phyloP scores from a whole-genome alignment of 2,797 vertebrate genomes.

The Sciaenops ocellatus region DNA sequence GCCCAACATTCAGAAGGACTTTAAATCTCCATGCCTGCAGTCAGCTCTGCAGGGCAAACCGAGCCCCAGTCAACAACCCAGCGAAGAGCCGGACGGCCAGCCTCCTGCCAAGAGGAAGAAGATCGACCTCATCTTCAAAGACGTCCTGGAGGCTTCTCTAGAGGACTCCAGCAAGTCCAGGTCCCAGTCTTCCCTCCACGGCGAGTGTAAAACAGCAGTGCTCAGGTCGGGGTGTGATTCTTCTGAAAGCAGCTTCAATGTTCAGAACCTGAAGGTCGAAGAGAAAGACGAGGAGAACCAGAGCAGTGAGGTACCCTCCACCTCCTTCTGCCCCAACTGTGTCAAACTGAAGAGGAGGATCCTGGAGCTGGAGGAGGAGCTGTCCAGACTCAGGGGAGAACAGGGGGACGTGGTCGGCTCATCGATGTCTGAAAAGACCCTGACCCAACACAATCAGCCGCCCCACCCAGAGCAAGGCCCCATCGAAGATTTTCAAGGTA shows the following conservation, averaged over 20 bases:
- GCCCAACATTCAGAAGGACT: slow-evolving; percentile 39
- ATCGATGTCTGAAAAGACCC: slow-evolving; percentile 21
- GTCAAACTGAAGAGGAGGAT: slow-evolving; percentile 94
- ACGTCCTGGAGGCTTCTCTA: slow-evolving; percentile 92
- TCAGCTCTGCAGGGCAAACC: slow-evolving; percentile 85
- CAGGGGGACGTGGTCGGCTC: slow-evolving; percentile 75
- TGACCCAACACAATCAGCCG: slow-evolving; percentile 45
- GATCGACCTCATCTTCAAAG: slow-evolving; percentile 96
- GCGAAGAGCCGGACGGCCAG: slow-evolving; percentile 88
- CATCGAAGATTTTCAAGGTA: slow-evolving; percentile 93
- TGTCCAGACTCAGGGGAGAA: slow-evolving; percentile 90
- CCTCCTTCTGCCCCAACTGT: slow-evolving; percentile 97
- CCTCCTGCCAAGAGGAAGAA: slow-evolving; percentile 95
- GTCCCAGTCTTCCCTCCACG: slow-evolving; percentile 77
- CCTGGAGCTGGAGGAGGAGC: slow-evolving; percentile 93
- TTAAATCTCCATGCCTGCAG: slow-evolving; percentile 80
- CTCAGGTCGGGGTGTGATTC: slow-evolving; percentile 62
- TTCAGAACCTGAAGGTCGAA: slow-evolving; percentile 88
- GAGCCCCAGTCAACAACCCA: slow-evolving; percentile 84
- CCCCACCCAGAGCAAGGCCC: slow-evolving; percentile 90
- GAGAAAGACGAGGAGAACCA: slow-evolving; percentile 84
- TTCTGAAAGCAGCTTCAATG: slow-evolving; percentile 77
- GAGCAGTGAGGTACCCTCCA: slow-evolving; percentile 87
- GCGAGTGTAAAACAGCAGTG: slow-evolving; percentile 82
- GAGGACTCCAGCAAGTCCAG: slow-evolving; percentile 85